Conservation (phyloP, 2,113 vertebrate genomes). For the Rhabdornis inornatus region DNA sequence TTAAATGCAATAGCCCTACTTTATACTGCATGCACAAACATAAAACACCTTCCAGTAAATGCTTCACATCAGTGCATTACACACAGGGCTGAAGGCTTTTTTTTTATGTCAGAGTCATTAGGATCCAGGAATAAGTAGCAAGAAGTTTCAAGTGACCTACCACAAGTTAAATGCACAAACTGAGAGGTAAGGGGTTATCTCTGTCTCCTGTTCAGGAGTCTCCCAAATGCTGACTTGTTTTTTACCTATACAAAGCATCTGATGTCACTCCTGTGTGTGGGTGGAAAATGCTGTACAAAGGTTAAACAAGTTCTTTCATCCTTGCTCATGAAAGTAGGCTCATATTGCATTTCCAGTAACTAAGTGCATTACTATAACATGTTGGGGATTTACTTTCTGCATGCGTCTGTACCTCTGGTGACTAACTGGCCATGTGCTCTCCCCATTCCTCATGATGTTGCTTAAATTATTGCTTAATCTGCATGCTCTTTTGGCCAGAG, state of each 20-base stretch:
- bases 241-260: slow-evolving; percentile 26
- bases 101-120: background rate
- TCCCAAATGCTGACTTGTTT: slow-evolving; percentile 62
- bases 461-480: slow-evolving; percentile 35
- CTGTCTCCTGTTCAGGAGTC: background rate
- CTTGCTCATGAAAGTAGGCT: slow-evolving; percentile 37
- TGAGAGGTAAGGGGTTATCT: background rate
- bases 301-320: slow-evolving; percentile 58
- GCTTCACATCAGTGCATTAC: background rate
- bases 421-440: slow-evolving; percentile 17
- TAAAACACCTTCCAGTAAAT: background rate
- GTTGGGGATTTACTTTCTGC: slow-evolving; percentile 30
- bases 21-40: background rate
- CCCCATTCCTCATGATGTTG: background rate
- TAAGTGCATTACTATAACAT: slow-evolving; percentile 11
- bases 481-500: background rate
- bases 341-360: slow-evolving; percentile 48
- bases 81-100: background rate
- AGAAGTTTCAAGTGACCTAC: background rate
- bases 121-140: background rate
- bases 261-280: slow-evolving; percentile 31
- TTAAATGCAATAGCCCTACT: background rate
- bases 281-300: slow-evolving; percentile 56
- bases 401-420: background rate
- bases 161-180: background rate